Evolutionary conservation across 2,113 vertebrate genomes (phyloP).

Genomic region (Rutilus rutilus): DNA sequence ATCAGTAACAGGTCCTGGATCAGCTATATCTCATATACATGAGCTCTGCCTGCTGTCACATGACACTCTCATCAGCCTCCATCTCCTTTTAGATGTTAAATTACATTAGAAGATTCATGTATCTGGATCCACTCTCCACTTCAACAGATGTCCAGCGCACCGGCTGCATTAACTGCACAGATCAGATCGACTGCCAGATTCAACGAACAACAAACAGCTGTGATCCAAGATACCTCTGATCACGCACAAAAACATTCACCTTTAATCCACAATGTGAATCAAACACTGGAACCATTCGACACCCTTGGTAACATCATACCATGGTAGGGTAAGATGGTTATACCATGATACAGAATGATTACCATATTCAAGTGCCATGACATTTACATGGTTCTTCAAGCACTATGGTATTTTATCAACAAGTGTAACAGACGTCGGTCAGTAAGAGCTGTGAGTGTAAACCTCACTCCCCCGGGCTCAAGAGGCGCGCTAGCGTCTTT

Average conservation of each 20-base stretch:
- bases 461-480: no score
- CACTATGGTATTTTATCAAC: not conserved
- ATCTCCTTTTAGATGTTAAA: slow-evolving; percentile 31
- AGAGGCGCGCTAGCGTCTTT: no score
- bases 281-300: not conserved
- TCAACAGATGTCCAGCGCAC: not conserved
- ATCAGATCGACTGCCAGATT: slow-evolving; percentile 7
- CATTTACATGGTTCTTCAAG: not conserved
- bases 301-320: not conserved
- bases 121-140: slow-evolving; percentile 10
- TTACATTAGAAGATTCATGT: slow-evolving; percentile 2
- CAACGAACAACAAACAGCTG: not conserved
- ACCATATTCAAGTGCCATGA: not conserved
- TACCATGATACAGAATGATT: not conserved
- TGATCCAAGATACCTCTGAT: no score
- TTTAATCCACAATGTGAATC: not conserved
- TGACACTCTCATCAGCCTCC: slow-evolving; percentile 9
- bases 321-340: not conserved
- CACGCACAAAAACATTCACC: not conserved
- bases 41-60: slow-evolving; percentile 25
- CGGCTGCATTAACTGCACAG: not conserved
- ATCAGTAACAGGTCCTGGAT: not conserved
- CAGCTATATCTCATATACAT: not conserved
- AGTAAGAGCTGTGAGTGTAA: no score
- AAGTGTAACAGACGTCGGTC: no score